These are phyloP conservation scores for Drosophila nigromelanica DNA, from an alignment of 1,140 invertebrate species.

Conservation along the genomic window DNA sequence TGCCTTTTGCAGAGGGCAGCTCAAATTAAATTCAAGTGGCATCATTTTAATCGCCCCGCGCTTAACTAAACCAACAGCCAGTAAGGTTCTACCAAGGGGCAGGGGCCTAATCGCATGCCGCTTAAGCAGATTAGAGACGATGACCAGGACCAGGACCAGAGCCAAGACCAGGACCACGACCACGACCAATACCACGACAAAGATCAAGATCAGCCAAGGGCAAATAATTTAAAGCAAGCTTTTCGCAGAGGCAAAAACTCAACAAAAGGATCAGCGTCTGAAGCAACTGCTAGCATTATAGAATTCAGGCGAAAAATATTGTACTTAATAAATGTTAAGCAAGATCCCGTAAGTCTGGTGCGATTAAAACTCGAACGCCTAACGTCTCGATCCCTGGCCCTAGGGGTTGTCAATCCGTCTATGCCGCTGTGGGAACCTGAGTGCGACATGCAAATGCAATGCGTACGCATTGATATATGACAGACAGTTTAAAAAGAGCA, in stretches of 20 bases:
- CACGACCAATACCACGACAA: no score
- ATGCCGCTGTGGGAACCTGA: conserved; percentile 54
- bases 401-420: conserved; percentile 31
- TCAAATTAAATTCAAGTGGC: conserved; percentile 72
- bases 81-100: background rate
- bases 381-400: conserved; percentile 20
- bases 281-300: conserved; percentile 36
- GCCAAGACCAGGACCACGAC: background rate
- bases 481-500: conserved; percentile 74
- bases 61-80: conserved; percentile 24
- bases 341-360: conserved; percentile 79
- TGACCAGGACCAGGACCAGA: background rate
- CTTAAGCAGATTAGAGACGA: conserved; percentile 66
- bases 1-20: conserved; percentile 57
- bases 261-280: conserved; percentile 43
- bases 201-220: conserved; percentile 44
- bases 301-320: conserved; percentile 64
- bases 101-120: conserved; percentile 59
- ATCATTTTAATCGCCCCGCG: conserved; percentile 54
- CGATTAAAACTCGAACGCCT: conserved; percentile 70
- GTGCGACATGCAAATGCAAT: conserved; percentile 45
- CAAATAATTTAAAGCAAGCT: conserved; percentile 71
- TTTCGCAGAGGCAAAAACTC: conserved; percentile 53
- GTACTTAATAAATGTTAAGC: conserved; percentile 73
- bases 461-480: conserved; percentile 59